phyloP scores from a whole-genome alignment of 53 echinoderm and acorn worm genomes.

The Henricia sp. region DNA sequence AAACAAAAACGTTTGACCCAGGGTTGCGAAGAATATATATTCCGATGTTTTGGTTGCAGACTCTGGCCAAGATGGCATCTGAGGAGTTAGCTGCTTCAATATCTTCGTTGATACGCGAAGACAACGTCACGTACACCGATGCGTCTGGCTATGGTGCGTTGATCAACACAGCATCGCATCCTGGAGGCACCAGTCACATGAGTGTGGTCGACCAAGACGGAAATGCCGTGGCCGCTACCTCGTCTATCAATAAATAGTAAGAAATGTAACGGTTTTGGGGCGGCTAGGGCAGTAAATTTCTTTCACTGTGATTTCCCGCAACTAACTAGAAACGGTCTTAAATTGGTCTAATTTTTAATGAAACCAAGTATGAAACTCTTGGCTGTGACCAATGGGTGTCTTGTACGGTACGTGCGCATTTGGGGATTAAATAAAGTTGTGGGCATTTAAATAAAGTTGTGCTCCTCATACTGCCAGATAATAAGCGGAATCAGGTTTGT shows the following conservation, averaged over 20 bases:
- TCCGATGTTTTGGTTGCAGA: background rate
- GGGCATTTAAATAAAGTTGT: no score
- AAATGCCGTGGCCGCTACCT: constrained; percentile 65
- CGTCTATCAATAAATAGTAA: constrained; percentile 67
- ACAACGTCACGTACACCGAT: constrained; percentile 50
- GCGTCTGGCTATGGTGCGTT: constrained; percentile 26
- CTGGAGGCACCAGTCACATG: constrained; percentile 69
- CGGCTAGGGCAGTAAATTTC: no score
- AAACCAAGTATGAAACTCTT: no score
- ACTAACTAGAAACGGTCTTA: no score
- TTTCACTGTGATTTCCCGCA: no score
- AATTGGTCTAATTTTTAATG: no score
- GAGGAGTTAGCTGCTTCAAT: constrained; percentile 38
- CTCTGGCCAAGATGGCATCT: constrained; percentile 32
- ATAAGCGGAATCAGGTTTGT: no score
- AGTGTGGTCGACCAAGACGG: constrained; percentile 66
- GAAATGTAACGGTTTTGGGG: no score
- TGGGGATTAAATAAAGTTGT: no score
- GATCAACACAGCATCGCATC: background rate
- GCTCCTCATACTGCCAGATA: no score
- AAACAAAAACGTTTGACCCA: background rate
- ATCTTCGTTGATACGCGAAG: constrained; percentile 28
- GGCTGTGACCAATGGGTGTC: no score
- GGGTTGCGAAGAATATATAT: background rate
- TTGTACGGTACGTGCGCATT: no score